A percentile compares a stretch with the other conserved stretches of the same genome.
Evolutionary conservation across 2,888 invertebrate species (phyloP).

Genomic region (Latheticus oryzae): DNA sequence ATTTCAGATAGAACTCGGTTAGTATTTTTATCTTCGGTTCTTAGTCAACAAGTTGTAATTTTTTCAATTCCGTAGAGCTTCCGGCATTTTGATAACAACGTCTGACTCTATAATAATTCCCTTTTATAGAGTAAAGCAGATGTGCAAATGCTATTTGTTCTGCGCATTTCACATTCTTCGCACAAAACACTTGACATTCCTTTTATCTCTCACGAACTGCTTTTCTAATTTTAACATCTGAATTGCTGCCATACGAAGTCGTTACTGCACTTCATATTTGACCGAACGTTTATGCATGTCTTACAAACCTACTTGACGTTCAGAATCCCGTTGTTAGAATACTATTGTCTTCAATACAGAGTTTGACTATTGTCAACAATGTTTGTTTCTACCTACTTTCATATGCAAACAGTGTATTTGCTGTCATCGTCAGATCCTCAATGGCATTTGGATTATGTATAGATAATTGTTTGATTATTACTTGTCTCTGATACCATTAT

Average conservation of each 20-base stretch:
- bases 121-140: no score
- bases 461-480: slow-evolving; percentile 27
- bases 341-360: slow-evolving; percentile 34
- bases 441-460: slow-evolving; percentile 15
- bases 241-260: slow-evolving; percentile 11
- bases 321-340: slow-evolving; percentile 27
- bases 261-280: slow-evolving; percentile 22
- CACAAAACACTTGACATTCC: slow-evolving; percentile 18
- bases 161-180: slow-evolving; percentile 16
- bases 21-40: no score
- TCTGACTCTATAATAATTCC: no score
- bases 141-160: slow-evolving; percentile 1
- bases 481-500: slow-evolving; percentile 10
- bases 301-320: slow-evolving; percentile 25
- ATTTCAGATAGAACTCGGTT: no score
- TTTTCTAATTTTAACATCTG: slow-evolving; percentile 24
- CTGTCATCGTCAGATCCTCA: slow-evolving; percentile 18
- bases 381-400: slow-evolving; percentile 33
- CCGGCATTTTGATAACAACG: no score
- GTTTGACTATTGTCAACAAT: slow-evolving; percentile 25
- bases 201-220: slow-evolving; percentile 3
- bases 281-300: slow-evolving; percentile 24
- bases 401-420: slow-evolving; percentile 18
- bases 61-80: no score
- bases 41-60: no score